Base-by-base conservation (phyloP, 1,140 invertebrate species). In the Kradibia gibbosae region DNA sequence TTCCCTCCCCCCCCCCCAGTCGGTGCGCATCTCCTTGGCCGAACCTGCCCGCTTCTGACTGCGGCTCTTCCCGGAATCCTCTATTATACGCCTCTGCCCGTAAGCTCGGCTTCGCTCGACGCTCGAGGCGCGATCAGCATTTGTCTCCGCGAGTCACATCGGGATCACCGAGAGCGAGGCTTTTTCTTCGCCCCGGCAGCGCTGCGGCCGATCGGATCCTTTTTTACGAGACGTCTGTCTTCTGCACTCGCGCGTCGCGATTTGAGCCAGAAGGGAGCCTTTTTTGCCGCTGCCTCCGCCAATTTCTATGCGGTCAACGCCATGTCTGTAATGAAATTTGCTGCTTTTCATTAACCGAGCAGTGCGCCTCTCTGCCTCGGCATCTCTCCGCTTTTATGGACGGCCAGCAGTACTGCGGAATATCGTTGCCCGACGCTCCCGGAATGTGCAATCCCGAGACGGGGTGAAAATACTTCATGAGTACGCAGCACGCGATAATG, bases 131-230 rank as follows among this genome's bases (percentile, higher is more conserved):
- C 57, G 25, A 78, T 78, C 76, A 67, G 62, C 76, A 50, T 78
- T 78, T 39, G 34, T 67, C 39, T 57, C 50, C 65, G 50, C 31
- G 50, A 78, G 42, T 53, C 22, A 78, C 53, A 78, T 71, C 50
- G 22, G 39, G 75, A 77, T 67, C 28, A n/a, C n/a, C n/a, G n/a
- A n/a, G n/a, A n/a, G 28, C 62, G 3, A 36, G 22, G 31, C 20
- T 67, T 67, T 78, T 78, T 50, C 60, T 50, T 36, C 7, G 13
- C 10, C n/a, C 25, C 22, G 34, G 65, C 28, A 53, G 13, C 50
- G 15, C 20, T 4, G 22, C 15, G 15, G 50, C 50, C 7, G 13
- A 3, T 50, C 10, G 39, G 20, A 0, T 36, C 11, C 17, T 65
- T 28, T 36, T 36, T 34, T 8, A 36, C 22, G 1, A 1, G 34